A percentile compares a stretch with the other conserved stretches of the same genome.
phyloP scores from a whole-genome alignment of 2,113 vertebrate genomes.

The Rhea americana region DNA sequence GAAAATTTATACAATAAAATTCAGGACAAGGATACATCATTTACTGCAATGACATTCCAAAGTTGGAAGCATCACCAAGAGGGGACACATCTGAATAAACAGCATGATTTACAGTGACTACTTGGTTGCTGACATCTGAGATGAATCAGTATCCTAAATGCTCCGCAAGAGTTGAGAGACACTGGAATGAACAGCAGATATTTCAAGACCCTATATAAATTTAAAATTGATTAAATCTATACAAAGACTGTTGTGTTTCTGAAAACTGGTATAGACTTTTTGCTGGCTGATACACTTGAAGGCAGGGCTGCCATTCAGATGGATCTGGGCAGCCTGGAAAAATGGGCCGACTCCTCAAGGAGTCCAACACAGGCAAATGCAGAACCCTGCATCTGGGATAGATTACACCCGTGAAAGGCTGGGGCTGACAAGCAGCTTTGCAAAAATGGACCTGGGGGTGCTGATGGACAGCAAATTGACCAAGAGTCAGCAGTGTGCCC shows the following conservation, averaged over 20 bases:
- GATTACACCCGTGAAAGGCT: background rate
- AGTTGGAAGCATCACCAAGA: background rate
- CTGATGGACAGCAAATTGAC: background rate
- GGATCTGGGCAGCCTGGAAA: background rate
- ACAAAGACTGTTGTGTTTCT: background rate
- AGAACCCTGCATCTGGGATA: background rate
- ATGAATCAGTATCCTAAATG: background rate
- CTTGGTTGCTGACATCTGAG: background rate
- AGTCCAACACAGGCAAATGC: background rate
- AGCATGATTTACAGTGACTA: background rate
- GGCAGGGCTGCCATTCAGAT: background rate
- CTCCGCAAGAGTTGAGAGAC: background rate
- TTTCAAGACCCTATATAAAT: background rate
- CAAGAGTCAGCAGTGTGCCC: background rate
- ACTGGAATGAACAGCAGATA: background rate
- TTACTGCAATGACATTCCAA: background rate
- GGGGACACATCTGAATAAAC: rapidly evolving
- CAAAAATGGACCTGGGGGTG: background rate
- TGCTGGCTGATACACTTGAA: background rate
- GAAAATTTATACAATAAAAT: background rate
- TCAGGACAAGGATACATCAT: background rate
- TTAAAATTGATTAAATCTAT: background rate
- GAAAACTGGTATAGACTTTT: background rate
- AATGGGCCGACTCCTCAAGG: background rate
- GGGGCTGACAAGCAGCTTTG: background rate